Conservation (phyloP, 2,113 vertebrate species). For the Mus musculus region GRCm39 chr11:97763501-97764000, state of each 20-base stretch:
- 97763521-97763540: neutral
- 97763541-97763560: neutral
- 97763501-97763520: neutral
- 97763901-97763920: neutral
- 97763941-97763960: conserved; percentile 44
- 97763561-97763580: neutral
- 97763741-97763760: conserved; percentile 94
- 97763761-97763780: conserved; percentile 82
- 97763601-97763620: neutral
- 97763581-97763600: neutral
- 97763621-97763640: conserved; percentile 49
- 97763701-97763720: conserved; percentile 92
- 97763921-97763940: neutral
- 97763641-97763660: conserved; percentile 51
- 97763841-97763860: neutral
- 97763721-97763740: conserved; percentile 93
- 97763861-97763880: neutral
- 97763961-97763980: conserved; percentile 51
- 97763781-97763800: neutral
- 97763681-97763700: conserved; percentile 90
- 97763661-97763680: conserved; percentile 71
- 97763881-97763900: neutral
- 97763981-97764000: conserved; percentile 17
- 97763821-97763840: neutral
- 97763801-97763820: conserved; percentile 17